Base-by-base conservation (phyloP, 2,888 invertebrate species). In the Artemia sp. region DNA sequence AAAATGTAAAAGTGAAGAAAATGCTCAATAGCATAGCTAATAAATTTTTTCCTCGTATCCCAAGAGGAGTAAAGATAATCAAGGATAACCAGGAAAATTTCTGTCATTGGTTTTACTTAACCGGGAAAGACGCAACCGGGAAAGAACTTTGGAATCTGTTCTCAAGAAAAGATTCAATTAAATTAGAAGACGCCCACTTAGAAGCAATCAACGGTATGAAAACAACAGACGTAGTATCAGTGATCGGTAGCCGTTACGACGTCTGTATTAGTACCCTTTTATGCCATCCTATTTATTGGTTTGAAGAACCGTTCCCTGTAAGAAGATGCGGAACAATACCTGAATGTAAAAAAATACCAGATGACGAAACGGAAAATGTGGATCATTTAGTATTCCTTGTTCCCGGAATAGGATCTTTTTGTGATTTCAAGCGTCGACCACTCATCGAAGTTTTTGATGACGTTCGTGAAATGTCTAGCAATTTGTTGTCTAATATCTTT, bases 321-420 rank as follows among this genome's bases (percentile, higher is more conserved):
- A 81, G 90, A 68, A 83, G 96, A 73, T 93, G 93, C 77, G 92
- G 92, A 11, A 96, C 96, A 96, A 96, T 95, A 78, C 90, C 86
- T 77, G 92, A 92, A 77, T 86, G 86, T 1, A 84, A 6, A 38
- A 38, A 38, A 38, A 38, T 38, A 38, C 64, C 64, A 24, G 84
- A 86, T 73, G 89, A 90, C 6, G 85, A 85, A 75, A 83, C 84
- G 0, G 82, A 83, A 8, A 82, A 81, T 73, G 85, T 93, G 2
- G 95, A 96, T 78, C 95, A 96, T 78, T 80, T 97, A 5, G 80
- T 96, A 12, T 89, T 96, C 75, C 82, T 96, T 76, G 91, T 96
- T 0, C 96, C 96, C 77, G 96, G 96, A 2, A 92, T 94, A 69
- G 96, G 96, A 0, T 87, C 92, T 4, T 90, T 89, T 1, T 96